phyloP scores from a whole-genome alignment of 2,797 vertebrate species.

The Hirundo rustica region DNA sequence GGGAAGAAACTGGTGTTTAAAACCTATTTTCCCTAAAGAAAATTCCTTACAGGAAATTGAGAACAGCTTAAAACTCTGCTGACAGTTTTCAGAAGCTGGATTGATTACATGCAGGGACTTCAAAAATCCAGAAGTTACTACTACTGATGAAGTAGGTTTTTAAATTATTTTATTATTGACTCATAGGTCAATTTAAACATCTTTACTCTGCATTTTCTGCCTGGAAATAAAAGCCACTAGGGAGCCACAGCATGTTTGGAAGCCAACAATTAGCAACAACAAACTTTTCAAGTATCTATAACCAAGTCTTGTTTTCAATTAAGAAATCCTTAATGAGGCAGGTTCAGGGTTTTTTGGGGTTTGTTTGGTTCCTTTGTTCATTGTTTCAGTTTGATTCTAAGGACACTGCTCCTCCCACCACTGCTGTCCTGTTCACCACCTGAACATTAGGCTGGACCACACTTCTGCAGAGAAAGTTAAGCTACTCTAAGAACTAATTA shows the following conservation, averaged over 20 bases:
- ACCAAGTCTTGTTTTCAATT: neutral
- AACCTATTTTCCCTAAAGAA: neutral
- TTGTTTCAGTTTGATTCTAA: neutral
- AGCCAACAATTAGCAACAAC: neutral
- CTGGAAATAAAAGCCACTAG: neutral
- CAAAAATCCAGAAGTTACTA: neutral
- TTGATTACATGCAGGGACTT: neutral
- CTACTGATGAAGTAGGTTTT: neutral
- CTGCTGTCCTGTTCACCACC: neutral
- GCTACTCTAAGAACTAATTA: neutral
- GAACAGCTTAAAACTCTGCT: neutral
- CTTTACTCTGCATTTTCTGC: neutral
- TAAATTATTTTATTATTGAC: neutral
- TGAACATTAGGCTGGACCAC: neutral
- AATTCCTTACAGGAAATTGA: neutral
- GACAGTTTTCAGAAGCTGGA: neutral
- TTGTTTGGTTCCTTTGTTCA: neutral
- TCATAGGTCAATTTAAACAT: neutral
- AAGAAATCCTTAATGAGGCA: neutral
- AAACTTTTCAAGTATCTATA: neutral
- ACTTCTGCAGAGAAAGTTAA: neutral
- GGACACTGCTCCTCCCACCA: neutral
- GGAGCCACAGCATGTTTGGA: neutral
- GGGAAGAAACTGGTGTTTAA: neutral
- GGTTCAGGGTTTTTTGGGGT: neutral